Conservation (phyloP, 2,888 invertebrate genomes). For the Drosophila leonis region DNA sequence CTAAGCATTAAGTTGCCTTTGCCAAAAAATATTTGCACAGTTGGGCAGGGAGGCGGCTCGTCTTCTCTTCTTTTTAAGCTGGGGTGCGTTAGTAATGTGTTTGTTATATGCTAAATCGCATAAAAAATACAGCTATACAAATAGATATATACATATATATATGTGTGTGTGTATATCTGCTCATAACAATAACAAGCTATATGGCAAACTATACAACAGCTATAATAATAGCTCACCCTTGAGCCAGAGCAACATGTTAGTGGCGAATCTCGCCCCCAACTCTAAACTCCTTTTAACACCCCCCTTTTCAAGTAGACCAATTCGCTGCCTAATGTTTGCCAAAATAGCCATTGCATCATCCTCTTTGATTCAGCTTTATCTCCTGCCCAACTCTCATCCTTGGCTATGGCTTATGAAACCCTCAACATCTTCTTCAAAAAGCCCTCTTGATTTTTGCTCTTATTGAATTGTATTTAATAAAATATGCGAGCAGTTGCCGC, state of each 20-base stretch:
- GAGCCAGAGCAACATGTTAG: slow-evolving; percentile 49
- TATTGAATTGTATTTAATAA: slow-evolving; percentile 80
- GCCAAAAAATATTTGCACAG: slow-evolving; percentile 74
- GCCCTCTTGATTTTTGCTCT: slow-evolving; percentile 46
- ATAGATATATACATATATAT: slow-evolving; percentile 34
- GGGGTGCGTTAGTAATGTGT: slow-evolving; percentile 66
- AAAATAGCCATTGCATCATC: slow-evolving; percentile 68
- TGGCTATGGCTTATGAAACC: slow-evolving; percentile 4
- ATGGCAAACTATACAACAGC: slow-evolving; percentile 51
- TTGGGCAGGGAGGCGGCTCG: slow-evolving; percentile 20
- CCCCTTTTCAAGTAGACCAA: slow-evolving; percentile 16
- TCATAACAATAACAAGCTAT: slow-evolving; percentile 66
- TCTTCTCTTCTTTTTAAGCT: background rate
- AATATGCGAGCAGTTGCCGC: slow-evolving; percentile 57
- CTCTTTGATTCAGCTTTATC: slow-evolving; percentile 8
- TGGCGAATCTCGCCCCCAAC: background rate
- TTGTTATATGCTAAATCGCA: slow-evolving; percentile 79
- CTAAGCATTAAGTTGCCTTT: slow-evolving; percentile 58
- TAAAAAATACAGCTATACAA: slow-evolving; percentile 64
- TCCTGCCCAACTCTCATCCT: background rate
- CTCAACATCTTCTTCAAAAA: slow-evolving; percentile 25
- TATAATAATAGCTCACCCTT: slow-evolving; percentile 40
- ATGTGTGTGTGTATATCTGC: slow-evolving; percentile 22
- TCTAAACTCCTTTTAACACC: background rate
- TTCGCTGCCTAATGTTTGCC: slow-evolving; percentile 61